A percentile compares a stretch with the other conserved stretches of the same genome.
Conservation (phyloP, 2,888 invertebrate species). For the Portevinia maculata region DNA sequence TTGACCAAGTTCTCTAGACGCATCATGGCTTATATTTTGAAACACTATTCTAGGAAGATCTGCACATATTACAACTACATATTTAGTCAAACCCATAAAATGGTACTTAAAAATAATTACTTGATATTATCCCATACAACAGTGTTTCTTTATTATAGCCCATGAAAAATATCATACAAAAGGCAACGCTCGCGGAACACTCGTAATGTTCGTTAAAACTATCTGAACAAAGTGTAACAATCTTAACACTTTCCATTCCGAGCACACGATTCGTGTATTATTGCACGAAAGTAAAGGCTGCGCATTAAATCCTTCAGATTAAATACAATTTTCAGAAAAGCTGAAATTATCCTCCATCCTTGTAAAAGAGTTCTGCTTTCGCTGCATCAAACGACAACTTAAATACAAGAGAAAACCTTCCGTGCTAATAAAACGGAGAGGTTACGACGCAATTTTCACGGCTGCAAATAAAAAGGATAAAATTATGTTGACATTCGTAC, state of each 20-base stretch:
- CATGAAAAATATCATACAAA: background rate
- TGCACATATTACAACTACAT: too few species aligned
- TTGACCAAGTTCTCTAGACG: too few species aligned
- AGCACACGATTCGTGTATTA: slow-evolving; percentile 37
- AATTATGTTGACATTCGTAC: slow-evolving; percentile 65
- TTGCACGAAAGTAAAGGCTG: slow-evolving; percentile 36
- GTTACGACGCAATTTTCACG: slow-evolving; percentile 57
- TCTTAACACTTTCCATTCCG: slow-evolving; percentile 35
- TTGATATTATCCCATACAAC: background rate
- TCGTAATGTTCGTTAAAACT: slow-evolving; percentile 24
- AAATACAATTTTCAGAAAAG: slow-evolving; percentile 54
- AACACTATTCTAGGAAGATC: too few species aligned
- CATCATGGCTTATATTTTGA: too few species aligned
- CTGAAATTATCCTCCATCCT: slow-evolving; percentile 36
- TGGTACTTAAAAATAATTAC: too few species aligned
- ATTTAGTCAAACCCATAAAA: too few species aligned
- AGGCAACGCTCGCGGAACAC: slow-evolving; percentile 2
- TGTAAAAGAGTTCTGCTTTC: background rate
- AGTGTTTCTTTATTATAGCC: background rate
- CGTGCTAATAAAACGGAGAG: slow-evolving; percentile 38
- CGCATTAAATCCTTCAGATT: slow-evolving; percentile 52
- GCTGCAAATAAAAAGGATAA: slow-evolving; percentile 65
- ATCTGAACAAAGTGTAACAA: slow-evolving; percentile 50
- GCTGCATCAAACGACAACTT: slow-evolving; percentile 47
- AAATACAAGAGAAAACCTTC: slow-evolving; percentile 37